Base-by-base conservation (phyloP, 2,888 invertebrate genomes). In the Andrena trimmerana region DNA sequence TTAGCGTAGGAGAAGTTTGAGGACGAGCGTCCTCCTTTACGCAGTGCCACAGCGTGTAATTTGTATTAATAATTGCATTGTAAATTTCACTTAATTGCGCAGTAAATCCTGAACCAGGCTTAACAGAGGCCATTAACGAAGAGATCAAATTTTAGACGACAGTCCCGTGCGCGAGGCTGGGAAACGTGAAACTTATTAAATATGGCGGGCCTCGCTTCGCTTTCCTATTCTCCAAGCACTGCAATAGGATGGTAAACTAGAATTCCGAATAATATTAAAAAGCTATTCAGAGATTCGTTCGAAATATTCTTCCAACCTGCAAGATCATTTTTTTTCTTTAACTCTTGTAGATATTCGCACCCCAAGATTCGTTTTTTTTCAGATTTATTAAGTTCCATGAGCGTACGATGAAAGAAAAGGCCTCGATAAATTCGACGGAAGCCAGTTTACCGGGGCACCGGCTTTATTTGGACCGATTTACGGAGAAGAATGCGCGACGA, bases 141-240 rank as follows among this genome's bases (percentile, higher is more conserved):
- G 60, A 81, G 81, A 81, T 81, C 81, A 81, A 72, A 81, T 81
- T 81, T 81, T 81, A 72, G 72, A 54, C 59, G 59, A 36, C 54
- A 33, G 67, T 62, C 10, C 29, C 48, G 54, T 4, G 42, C 29
- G 24, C 8, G 16, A 33, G 24, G 50, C 52, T 6, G 29, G 13
- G 80, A 65, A 69, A 79, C 62, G 48, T 7, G 72, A 81, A 62
- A 48, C 71, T 67, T 67, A 48, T 71, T 62, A 67, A 71, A 72
- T 81, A 67, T 2, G 48, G 1, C 59, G 33, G n/a, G 13, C 50
- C 24, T 2, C 10, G 33, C 31, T 24, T 10, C 10, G 3, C 16
- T 62, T 66, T 62, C 24, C 33, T 10, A 3, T 24, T 20, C 27
- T 57, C 24, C 13, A 27, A 57, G 20, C 10, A n/a, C 3, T 54